Percentiles rank a stretch among this genome's conserved stretches.
These are phyloP conservation scores for Aurelia aurita DNA, from an alignment of 30 jellyfish, hydroid and myxozoan species.

Conservation along the genomic window DNA sequence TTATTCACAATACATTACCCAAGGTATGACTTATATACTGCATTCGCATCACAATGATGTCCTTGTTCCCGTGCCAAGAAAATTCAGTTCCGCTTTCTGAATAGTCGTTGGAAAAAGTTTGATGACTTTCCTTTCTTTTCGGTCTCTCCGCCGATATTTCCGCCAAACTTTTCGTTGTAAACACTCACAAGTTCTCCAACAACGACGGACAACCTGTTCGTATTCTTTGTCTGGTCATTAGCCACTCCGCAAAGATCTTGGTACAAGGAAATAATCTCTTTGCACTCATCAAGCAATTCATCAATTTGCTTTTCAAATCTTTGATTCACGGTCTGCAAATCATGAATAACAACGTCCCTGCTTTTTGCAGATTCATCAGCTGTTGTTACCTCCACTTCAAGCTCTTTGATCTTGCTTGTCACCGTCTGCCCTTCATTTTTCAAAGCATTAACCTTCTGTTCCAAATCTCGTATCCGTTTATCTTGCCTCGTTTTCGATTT, in stretches of 20 bases:
- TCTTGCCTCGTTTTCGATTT: too few relatives aligned
- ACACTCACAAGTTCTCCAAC: too few relatives aligned
- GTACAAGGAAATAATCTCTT: background rate
- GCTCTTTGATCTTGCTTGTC: too few relatives aligned
- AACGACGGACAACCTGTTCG: too few relatives aligned
- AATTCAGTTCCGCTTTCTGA: background rate
- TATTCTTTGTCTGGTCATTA: background rate
- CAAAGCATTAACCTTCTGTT: background rate
- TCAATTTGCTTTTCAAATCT: background rate
- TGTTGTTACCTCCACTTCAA: too few relatives aligned
- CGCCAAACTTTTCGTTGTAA: background rate
- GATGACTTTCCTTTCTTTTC: background rate
- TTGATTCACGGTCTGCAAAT: background rate
- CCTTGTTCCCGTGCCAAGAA: background rate
- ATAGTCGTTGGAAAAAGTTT: background rate
- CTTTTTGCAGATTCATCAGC: background rate
- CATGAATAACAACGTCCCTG: background rate
- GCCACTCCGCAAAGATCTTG: constrained; percentile 8
- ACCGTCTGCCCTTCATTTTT: background rate
- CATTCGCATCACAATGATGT: background rate
- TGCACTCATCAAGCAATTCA: constrained; percentile 13
- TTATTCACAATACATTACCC: too few relatives aligned
- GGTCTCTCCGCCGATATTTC: background rate
- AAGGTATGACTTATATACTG: too few relatives aligned
- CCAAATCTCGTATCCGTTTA: background rate